Conservation (phyloP, 2,113 vertebrate genomes). For the Bos taurus region DNA sequence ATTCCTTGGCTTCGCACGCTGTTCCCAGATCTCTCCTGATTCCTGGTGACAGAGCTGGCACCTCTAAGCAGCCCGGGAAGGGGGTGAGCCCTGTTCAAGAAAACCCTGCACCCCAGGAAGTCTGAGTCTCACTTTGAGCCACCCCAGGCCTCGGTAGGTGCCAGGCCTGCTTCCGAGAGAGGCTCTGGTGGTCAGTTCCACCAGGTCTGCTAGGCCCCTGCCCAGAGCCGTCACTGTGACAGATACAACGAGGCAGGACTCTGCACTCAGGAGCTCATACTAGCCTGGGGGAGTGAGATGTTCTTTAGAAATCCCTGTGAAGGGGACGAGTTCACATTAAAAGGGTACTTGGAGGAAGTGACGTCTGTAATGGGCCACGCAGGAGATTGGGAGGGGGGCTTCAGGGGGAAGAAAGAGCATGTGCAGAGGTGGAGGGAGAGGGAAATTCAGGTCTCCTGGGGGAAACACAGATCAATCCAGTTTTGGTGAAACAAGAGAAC, state of each 20-base stretch:
- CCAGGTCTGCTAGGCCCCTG: background rate
- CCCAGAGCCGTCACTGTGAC: rapidly evolving
- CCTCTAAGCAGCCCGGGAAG: background rate
- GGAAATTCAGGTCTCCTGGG: background rate
- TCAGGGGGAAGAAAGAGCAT: background rate
- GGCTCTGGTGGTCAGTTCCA: background rate
- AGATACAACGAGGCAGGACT: background rate
- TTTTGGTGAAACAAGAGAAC: background rate
- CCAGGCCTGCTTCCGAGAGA: background rate
- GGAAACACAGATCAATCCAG: background rate
- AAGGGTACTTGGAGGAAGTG: background rate
- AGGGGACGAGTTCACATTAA: background rate
- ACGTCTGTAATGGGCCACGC: background rate
- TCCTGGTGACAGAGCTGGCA: slow-evolving; percentile 24
- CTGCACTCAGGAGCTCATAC: background rate
- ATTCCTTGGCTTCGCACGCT: background rate
- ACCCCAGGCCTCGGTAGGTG: background rate
- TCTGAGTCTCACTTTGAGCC: background rate
- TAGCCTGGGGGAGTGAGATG: too few species aligned
- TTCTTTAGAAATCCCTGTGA: background rate
- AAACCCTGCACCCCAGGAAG: background rate
- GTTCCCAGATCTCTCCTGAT: slow-evolving; percentile 29
- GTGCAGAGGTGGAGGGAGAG: background rate
- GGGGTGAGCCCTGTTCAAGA: background rate
- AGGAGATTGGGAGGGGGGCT: background rate